Base-by-base conservation (phyloP, 1,140 invertebrate species). In the Panulirus ornatus region DNA sequence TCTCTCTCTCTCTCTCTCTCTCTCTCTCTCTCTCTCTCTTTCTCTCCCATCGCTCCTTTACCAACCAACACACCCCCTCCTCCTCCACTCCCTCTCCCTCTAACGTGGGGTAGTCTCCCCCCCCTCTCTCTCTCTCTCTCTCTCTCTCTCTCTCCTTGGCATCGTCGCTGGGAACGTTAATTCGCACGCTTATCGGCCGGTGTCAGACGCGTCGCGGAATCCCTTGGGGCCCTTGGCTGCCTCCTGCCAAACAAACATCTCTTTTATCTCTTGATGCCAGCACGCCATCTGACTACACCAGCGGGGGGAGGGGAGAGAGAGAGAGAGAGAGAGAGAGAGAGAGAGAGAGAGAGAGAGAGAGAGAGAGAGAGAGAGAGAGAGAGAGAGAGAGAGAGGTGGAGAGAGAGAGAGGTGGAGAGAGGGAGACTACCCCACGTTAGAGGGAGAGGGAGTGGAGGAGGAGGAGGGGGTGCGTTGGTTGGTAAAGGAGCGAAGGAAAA, bases 251-350 rank as follows among this genome's bases (percentile, higher is more conserved):
- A 84, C 83, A 84, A 84, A 84, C 83, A 34, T 73, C 66, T 84
- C 83, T 84, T 84, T 84, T 84, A 84, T 84, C 83, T 84, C 83
- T 47, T 84, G 83, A 84, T 71, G 83, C 83, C 83, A 84, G 83
- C 83, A 71, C 40, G 36, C 83, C 44, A 36, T 44, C 63, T 38
- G 30, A 58, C 47, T 81, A 38, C 47, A 14, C 47, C 11, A 11
- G 78, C n/a, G 58, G 78, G n/a, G 51, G 76, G n/a, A 51, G 1
- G n/a, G 36, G 0, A 82, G n/a, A 54, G 19, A 66, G 30, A 66
- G 54, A 8, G n/a, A 2, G 5, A 82, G 51, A 82, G 79, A 58
- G 30, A 82, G 78, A 54, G 78, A 82, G 54, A 82, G 51, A 38
- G 51, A 34, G 79, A 36, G n/a, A 82, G 54, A 36, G n/a, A 82